Conservation (phyloP, 1,140 invertebrate genomes). For the Sitophilus oryzae region DNA sequence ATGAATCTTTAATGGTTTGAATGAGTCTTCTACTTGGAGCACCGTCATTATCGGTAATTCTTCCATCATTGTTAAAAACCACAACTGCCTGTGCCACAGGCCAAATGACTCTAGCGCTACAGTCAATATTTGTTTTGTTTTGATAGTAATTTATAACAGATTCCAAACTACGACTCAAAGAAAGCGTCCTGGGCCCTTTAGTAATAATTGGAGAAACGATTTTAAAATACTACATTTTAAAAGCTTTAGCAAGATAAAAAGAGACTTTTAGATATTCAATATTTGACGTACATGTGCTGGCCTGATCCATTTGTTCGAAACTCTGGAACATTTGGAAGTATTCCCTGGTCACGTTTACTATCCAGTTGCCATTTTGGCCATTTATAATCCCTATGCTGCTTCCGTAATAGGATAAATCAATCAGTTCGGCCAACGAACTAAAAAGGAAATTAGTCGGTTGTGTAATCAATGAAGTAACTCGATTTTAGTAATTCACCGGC, state of each 20-base stretch:
- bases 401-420: constrained; percentile 51
- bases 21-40: constrained; percentile 16
- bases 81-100: constrained; percentile 29
- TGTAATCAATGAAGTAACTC: too few species aligned
- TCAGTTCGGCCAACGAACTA: constrained; percentile 44
- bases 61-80: constrained; percentile 25
- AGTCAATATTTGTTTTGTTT: constrained; percentile 28
- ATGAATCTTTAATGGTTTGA: constrained; percentile 26
- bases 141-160: constrained; percentile 29
- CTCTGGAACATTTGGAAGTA: constrained; percentile 22
- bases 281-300: constrained; percentile 24
- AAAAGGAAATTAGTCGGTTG: too few species aligned
- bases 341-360: constrained; percentile 46
- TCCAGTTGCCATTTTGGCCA: constrained; percentile 51
- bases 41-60: constrained; percentile 26
- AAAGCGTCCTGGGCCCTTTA: constrained; percentile 35
- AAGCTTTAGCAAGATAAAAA: too few species aligned
- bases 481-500: too few species aligned
- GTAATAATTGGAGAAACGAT: constrained; percentile 12
- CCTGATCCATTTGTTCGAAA: constrained; percentile 22
- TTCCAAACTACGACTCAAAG: constrained; percentile 28
- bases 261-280: not conserved
- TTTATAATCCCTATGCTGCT: constrained; percentile 53
- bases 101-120: constrained; percentile 15
- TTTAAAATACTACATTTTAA: not conserved